Evolutionary conservation across 2,113 vertebrate genomes (phyloP), one percentile per base, ranked within the genome.

Genomic region (Bostrychus sinensis): DNA sequence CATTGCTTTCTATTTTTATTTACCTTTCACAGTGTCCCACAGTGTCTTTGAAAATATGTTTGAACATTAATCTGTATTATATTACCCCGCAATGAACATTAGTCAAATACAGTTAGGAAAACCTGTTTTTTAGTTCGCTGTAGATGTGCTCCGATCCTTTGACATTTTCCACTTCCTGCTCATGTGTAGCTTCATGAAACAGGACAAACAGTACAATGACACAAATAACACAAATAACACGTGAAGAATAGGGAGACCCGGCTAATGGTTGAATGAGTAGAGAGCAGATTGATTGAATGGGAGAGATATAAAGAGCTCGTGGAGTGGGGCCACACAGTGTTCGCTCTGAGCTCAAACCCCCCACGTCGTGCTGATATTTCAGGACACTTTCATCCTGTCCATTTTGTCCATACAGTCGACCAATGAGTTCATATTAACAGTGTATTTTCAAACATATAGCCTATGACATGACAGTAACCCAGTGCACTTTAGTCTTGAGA

Each of bases 361-460:
- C 74, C 70, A 73, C 79, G 63, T 80, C 76, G 78, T 73, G 82
- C 69, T 74, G 55, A 80, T 88, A 69, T 78, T 83, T 83, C 0
- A 2, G 77, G 57, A 64, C 74, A 64, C 74, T 78, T 81, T n/a
- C 62, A 68, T 59, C 58, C 66, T 25, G 75, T 32, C n/a, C 4
- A 45, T 42, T 59, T 66, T 22, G 16, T 76, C 61, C 43, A 10
- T 70, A 45, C 32, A 22, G 42, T 55, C 36, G 12, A 66, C 41
- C n/a, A 39, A 23, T 60, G 39, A 76, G 66, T 48, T 34, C 9
- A 57, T 42, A 64, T 69, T 58, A 48, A 17, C 16, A 62, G 30
- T 66, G 37, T 65, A 54, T 66, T 36, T 50, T 43, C 53, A 45
- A 62, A 23, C 45, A 28, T 43, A 54, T 38, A n/a, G n/a, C 50